Conservation (phyloP, 2,888 invertebrate genomes). For the Neocrepidodera transversa region DNA sequence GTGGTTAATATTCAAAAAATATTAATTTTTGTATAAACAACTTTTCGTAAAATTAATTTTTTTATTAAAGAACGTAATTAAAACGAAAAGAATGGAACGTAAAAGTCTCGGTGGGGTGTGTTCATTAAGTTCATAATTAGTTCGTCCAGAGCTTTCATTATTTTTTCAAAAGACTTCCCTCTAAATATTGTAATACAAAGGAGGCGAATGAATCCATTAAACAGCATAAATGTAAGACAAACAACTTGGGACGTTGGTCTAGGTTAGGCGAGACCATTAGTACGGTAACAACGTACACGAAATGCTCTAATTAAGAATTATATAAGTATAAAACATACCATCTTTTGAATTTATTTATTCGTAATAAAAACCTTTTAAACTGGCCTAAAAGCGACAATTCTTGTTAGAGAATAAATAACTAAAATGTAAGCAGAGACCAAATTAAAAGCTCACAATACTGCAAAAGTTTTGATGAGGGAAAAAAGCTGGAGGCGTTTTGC, state of each 20-base stretch:
- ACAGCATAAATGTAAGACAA: constrained; percentile 26
- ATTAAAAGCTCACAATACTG: constrained; percentile 23
- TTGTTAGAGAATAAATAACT: constrained; percentile 15
- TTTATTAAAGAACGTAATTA: background rate
- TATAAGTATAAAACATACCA: no score
- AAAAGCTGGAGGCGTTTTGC: constrained; percentile 22
- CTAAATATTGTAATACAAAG: constrained; percentile 20
- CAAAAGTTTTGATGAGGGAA: constrained; percentile 29
- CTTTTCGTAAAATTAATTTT: no score
- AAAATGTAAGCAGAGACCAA: constrained; percentile 20
- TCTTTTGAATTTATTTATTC: no score
- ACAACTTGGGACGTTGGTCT: constrained; percentile 18
- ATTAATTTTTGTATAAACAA: no score
- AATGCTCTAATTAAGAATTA: no score
- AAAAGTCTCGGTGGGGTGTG: background rate
- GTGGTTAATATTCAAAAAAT: no score
- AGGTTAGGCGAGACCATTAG: background rate
- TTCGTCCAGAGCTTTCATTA: constrained; percentile 6
- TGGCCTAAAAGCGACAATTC: constrained; percentile 4
- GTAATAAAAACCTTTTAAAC: no score
- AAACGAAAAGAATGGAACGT: background rate
- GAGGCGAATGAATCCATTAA: constrained; percentile 28
- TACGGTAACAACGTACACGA: no score
- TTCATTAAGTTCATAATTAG: constrained; percentile 14
- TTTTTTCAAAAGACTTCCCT: constrained; percentile 15